These are phyloP conservation scores for Triops longicaudatus DNA, from an alignment of 1,140 invertebrate species.

Conservation along the genomic window DNA sequence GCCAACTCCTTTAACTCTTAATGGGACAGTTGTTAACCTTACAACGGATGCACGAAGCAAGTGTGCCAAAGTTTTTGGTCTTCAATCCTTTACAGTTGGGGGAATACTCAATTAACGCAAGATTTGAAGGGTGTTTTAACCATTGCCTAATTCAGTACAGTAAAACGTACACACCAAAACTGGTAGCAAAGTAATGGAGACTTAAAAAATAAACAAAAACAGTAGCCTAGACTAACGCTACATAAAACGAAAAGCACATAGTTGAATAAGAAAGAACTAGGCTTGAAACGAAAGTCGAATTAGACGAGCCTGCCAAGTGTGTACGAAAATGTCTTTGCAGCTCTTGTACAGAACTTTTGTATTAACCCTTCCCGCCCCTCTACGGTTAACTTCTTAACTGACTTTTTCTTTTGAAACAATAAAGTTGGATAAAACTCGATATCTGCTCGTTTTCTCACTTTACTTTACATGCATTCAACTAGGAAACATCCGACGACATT, in stretches of 20 bases:
- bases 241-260: background rate
- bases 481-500: background rate
- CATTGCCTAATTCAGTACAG: background rate
- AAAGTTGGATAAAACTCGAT: background rate
- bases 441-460: background rate
- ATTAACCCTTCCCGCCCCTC: conserved; percentile 3
- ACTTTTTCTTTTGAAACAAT: conserved; percentile 11
- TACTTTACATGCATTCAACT: background rate
- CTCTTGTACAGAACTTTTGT: conserved; percentile 15
- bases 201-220: background rate
- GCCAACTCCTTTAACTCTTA: background rate
- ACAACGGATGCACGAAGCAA: background rate
- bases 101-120: background rate
- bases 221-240: background rate
- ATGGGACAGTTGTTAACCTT: background rate
- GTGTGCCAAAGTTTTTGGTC: conserved; percentile 10
- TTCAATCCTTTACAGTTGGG: conserved; percentile 9
- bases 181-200: background rate
- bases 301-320: conserved; percentile 10
- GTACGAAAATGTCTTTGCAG: background rate
- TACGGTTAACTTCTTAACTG: conserved; percentile 12
- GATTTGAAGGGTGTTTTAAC: conserved; percentile 9
- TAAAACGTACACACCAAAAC: background rate
- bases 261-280: background rate
- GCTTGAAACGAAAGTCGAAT: background rate